Percentiles rank a stretch among this genome's conserved stretches.
These are phyloP conservation scores for Colossoma macropomum DNA, from an alignment of 2,113 vertebrate species.

Conservation along the genomic window DNA sequence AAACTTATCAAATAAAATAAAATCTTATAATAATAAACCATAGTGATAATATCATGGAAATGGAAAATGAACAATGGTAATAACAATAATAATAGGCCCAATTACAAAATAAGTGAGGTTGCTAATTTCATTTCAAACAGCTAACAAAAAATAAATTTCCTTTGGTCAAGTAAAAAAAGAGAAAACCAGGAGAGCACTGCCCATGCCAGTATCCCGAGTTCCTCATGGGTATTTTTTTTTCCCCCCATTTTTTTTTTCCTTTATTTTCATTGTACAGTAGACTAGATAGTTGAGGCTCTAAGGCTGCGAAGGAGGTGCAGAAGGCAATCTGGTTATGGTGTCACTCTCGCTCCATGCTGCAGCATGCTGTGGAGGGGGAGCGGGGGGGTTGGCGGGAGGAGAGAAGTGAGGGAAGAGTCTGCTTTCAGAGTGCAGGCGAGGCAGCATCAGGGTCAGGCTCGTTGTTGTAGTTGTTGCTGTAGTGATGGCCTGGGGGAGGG, in stretches of 20 bases:
- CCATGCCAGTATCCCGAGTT: constrained; percentile 62
- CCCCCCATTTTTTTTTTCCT: constrained; percentile 21
- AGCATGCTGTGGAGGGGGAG: constrained; percentile 75
- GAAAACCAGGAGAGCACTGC: constrained; percentile 54
- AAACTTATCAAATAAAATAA: constrained; percentile 65
- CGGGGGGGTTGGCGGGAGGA: constrained; percentile 30
- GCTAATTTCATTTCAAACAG: constrained; percentile 62
- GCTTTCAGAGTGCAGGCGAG: constrained; percentile 84
- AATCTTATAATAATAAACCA: constrained; percentile 51
- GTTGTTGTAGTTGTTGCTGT: constrained; percentile 83
- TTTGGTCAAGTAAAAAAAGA: constrained; percentile 80
- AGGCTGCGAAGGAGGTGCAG: constrained; percentile 82
- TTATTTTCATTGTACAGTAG: constrained; percentile 64
- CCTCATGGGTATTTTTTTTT: constrained; percentile 50
- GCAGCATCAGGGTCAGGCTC: constrained; percentile 90
- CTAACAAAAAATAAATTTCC: constrained; percentile 74
- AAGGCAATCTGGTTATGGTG: constrained; percentile 82
- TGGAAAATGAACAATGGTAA: not conserved
- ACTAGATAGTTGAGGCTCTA: constrained; percentile 79
- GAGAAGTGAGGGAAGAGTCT: not conserved
- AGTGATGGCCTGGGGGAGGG: constrained; percentile 78
- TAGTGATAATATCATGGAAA: constrained; percentile 59
- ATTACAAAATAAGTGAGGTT: constrained; percentile 67
- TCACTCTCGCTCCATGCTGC: constrained; percentile 79
- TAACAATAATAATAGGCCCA: constrained; percentile 51